A percentile compares a stretch with the other conserved stretches of the same genome.
phyloP scores from a whole-genome alignment of 2,888 invertebrate species.

The Tiliacea aurago region DNA sequence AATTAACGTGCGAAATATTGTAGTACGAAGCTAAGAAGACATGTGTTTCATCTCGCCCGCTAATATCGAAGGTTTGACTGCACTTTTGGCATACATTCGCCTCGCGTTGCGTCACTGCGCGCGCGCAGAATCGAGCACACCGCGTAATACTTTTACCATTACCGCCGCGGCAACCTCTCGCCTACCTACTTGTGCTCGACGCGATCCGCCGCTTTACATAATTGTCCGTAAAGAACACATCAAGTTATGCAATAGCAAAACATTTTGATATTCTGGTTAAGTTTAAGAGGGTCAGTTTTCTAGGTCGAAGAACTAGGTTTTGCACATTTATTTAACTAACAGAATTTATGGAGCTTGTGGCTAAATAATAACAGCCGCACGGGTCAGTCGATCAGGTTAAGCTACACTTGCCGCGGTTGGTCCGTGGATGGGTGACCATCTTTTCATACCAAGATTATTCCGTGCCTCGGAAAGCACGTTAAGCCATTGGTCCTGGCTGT shows the following conservation, averaged over 20 bases:
- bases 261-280: conserved; percentile 82
- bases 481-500: too few relatives aligned
- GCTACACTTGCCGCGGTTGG: too few relatives aligned
- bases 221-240: conserved; percentile 86
- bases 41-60: conserved; percentile 51
- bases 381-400: too few relatives aligned
- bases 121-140: conserved; percentile 83
- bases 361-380: too few relatives aligned
- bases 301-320: conserved; percentile 59
- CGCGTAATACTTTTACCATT: conserved; percentile 89
- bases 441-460: too few relatives aligned
- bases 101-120: conserved; percentile 81
- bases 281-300: conserved; percentile 80
- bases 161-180: conserved; percentile 79
- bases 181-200: conserved; percentile 80
- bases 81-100: conserved; percentile 90
- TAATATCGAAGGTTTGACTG: conserved; percentile 81
- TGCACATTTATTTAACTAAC: conserved; percentile 40
- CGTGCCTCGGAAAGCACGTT: too few relatives aligned
- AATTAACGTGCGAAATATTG: conserved; percentile 38
- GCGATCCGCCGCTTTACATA: conserved; percentile 87
- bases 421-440: too few relatives aligned
- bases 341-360: too few relatives aligned
- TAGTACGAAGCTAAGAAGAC: conserved; percentile 41
- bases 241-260: conserved; percentile 84